A percentile compares a stretch with the other conserved stretches of the same genome.
These are phyloP conservation scores for Sylvicapra grimmia DNA, from an alignment of 2,113 vertebrate species.

Conservation along the genomic window DNA sequence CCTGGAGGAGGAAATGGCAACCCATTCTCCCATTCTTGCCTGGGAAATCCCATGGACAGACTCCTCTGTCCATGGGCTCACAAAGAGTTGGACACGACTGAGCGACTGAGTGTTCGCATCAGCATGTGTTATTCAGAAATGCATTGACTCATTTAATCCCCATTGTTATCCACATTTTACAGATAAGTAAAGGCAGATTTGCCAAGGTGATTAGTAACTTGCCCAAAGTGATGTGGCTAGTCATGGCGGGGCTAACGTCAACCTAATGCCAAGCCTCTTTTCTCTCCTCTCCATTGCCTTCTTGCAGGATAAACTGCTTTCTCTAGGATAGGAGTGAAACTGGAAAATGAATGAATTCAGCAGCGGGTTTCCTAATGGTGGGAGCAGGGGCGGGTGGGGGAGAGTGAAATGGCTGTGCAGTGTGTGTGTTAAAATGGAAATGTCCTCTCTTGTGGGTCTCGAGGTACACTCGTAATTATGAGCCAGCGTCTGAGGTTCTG, in stretches of 20 bases:
- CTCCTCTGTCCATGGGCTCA: background rate
- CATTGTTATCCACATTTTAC: background rate
- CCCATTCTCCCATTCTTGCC: background rate
- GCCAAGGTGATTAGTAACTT: background rate
- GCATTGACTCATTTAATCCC: background rate
- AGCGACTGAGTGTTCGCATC: background rate
- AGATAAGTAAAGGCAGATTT: background rate
- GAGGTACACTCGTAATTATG: constrained; percentile 59
- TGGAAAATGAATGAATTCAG: background rate
- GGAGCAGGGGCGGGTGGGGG: background rate
- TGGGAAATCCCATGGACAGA: background rate
- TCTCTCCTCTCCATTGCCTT: background rate
- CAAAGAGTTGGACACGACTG: background rate
- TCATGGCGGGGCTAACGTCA: background rate
- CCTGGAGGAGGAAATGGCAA: background rate
- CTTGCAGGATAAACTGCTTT: constrained; percentile 20
- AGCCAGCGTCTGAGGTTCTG: constrained; percentile 69
- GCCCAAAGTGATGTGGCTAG: background rate
- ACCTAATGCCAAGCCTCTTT: background rate
- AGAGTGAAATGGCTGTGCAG: background rate
- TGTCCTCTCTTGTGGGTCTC: background rate
- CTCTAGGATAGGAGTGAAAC: background rate
- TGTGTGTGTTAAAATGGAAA: background rate
- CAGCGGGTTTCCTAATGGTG: background rate
- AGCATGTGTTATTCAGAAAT: background rate